These are phyloP conservation scores for Atethmia centrago DNA, from an alignment of 2,888 invertebrate genomes.

Conservation along the genomic window DNA sequence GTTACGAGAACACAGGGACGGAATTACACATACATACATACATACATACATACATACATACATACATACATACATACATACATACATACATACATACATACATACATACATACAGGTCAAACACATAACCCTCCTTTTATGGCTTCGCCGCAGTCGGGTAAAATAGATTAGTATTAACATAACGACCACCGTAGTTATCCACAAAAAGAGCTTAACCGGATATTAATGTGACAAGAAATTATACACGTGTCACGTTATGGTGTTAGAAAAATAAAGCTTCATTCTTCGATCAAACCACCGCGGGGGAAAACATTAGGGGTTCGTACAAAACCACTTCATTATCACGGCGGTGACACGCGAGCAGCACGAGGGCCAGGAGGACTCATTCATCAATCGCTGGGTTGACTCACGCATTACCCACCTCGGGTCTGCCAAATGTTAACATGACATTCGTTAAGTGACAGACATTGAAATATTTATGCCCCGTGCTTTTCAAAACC, in stretches of 20 bases:
- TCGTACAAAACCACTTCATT: conserved; percentile 56
- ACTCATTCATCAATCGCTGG: conserved; percentile 59
- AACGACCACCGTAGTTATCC: conserved; percentile 5
- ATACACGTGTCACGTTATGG: conserved; percentile 16
- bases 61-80: too few relatives aligned
- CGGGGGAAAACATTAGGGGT: conserved; percentile 47
- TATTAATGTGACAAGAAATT: conserved; percentile 37
- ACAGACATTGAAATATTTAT: conserved; percentile 56
- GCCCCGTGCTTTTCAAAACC: conserved; percentile 27
- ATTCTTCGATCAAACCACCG: conserved; percentile 39
- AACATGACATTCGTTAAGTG: conserved; percentile 48
- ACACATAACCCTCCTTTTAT: too few relatives aligned
- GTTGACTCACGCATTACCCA: conserved; percentile 43
- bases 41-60: too few relatives aligned
- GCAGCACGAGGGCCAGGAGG: conserved; percentile 12
- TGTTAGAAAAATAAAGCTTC: conserved; percentile 49
- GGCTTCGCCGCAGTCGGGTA: too few relatives aligned
- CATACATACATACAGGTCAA: too few relatives aligned
- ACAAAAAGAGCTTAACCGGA: conserved; percentile 19
- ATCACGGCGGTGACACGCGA: conserved; percentile 57
- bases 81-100: too few relatives aligned
- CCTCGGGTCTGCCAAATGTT: conserved; percentile 23
- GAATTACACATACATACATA: too few relatives aligned
- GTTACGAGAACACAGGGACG: too few relatives aligned
- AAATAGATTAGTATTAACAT: conserved; percentile 7